A percentile compares a stretch with the other conserved stretches of the same genome.
These are phyloP conservation scores for Gerris buenoi DNA, from an alignment of 1,140 invertebrate species.

Conservation along the genomic window DNA sequence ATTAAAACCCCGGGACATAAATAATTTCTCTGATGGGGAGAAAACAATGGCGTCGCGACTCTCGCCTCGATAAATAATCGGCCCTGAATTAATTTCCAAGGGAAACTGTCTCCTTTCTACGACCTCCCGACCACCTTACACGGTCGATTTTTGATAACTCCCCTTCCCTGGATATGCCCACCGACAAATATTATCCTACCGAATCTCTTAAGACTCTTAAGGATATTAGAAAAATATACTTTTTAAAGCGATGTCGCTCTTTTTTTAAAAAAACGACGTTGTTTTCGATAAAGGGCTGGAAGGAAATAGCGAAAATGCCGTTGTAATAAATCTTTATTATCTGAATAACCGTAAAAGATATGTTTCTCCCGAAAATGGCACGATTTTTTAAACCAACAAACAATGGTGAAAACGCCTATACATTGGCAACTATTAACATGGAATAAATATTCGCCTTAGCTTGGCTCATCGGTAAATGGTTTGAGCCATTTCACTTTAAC, in stretches of 20 bases:
- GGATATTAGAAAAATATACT: not conserved
- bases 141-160: not conserved
- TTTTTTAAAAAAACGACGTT: not conserved
- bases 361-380: too few relatives aligned
- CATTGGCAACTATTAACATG: too few relatives aligned
- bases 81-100: not conserved
- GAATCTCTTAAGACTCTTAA: not conserved
- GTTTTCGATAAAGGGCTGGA: not conserved
- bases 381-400: too few relatives aligned
- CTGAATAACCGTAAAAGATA: not conserved
- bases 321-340: not conserved
- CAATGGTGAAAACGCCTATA: too few relatives aligned
- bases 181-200: too few relatives aligned
- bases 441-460: too few relatives aligned
- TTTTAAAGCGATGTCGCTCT: not conserved
- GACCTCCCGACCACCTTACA: not conserved
- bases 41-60: not conserved
- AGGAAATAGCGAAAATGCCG: not conserved
- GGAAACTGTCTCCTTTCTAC: conserved; percentile 3
- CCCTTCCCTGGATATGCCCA: too few relatives aligned
- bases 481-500: too few relatives aligned
- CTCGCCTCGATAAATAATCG: not conserved
- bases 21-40: conserved; percentile 16
- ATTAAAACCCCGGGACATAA: conserved; percentile 18
- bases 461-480: too few relatives aligned